Conservation (phyloP, 2,113 vertebrate genomes). For the Tringa solitaria region DNA sequence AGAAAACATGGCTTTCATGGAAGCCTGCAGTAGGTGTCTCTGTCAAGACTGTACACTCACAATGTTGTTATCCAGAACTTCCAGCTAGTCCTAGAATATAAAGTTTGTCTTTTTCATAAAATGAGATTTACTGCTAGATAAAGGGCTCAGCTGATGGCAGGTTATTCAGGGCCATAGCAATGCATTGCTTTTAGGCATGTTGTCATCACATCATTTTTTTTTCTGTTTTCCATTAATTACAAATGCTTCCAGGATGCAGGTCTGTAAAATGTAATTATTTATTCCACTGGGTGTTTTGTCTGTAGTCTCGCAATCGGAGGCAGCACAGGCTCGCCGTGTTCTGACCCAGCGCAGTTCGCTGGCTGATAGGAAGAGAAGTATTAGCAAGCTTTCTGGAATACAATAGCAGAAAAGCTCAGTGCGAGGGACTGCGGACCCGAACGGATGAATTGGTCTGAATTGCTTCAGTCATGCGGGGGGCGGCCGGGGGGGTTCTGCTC, state of each 20-base stretch:
- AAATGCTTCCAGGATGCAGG: not conserved
- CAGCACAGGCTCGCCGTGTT: not conserved
- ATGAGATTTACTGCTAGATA: not conserved
- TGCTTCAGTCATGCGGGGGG: fast-evolving
- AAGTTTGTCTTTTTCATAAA: not conserved
- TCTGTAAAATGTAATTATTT: not conserved
- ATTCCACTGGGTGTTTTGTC: not conserved
- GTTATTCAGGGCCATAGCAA: not conserved
- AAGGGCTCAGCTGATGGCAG: not conserved
- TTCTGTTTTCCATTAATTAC: not conserved
- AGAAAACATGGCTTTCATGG: not conserved
- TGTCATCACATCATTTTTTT: not conserved
- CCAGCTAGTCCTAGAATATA: not conserved
- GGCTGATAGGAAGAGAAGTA: not conserved
- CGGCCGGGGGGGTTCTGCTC: fast-evolving
- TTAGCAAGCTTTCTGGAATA: not conserved
- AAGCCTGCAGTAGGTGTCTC: not conserved
- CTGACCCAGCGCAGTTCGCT: fast-evolving
- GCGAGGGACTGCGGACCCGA: fast-evolving
- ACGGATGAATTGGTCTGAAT: fast-evolving
- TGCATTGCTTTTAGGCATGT: not conserved
- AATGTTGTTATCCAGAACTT: not conserved
- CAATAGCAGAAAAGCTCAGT: fast-evolving
- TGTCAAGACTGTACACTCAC: not conserved
- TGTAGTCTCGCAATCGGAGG: not conserved